Evolutionary conservation across 2,888 invertebrate species (phyloP), one percentile per base, ranked within the genome.

Genomic region (Hypselothyrea guttata): DNA sequence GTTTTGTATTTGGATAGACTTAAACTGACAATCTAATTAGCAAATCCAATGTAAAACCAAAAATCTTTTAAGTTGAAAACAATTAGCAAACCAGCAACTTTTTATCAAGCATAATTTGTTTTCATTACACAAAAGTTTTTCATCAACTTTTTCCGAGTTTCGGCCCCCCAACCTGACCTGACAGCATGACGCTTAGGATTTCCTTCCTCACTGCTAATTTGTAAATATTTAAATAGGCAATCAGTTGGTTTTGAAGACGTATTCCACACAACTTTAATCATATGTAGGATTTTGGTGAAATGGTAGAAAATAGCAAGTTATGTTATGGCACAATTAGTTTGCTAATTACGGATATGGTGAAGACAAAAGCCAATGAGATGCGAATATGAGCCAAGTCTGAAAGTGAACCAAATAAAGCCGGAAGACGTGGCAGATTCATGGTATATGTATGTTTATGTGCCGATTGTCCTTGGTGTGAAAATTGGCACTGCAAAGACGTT

Each of bases 271-370:
- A 22, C 5, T 22, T 22, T 22, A 22, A 22, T 2, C 2, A 2
- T 22, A 22, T 2, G 5, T 22, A 22, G 22, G 5, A 4, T 5
- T 4, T 5, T 4, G 22, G 22, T 4, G n/a, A 37, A 9, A 15
- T 9, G 15, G 15, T 37, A 15, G n/a, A 15, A 37, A 37, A 37
- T 37, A n/a, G n/a, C n/a, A 15, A 16, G n/a, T 18, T 11, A 16
- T 38, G 7, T 12, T 16, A 12, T 8, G 9, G 18, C 45, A 46
- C 9, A 34, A 34, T 22, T 46, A 35, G 11, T 53, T 42, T 18
- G 56, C 71, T 71, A 71, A 71, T 71, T 67, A 71, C 59, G 67
- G 67, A 71, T 71, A 71, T 71, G 64, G 59, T 67, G 59, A 55
- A 55, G 60, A 45, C 12, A 16, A 16, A 38, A 38, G 16, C 38